A percentile compares a stretch with the other conserved stretches of the same genome.
Conservation (phyloP, 2,888 invertebrate genomes). For the Noctuana brunneofusca region DNA sequence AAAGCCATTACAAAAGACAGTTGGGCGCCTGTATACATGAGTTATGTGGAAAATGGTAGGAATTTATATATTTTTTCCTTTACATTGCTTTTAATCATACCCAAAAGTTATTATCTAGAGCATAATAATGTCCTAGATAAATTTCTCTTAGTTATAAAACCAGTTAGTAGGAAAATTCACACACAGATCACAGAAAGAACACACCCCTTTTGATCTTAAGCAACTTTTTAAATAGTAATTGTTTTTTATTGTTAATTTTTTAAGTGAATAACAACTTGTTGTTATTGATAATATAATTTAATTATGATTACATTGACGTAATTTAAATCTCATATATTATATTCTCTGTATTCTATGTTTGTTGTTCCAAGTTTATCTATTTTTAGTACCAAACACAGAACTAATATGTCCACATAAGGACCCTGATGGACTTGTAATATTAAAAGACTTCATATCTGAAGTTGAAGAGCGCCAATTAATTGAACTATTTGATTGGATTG, state of each 20-base stretch:
- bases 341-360: not conserved
- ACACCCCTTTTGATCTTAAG: too few relatives aligned
- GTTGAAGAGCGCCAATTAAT: constrained; percentile 86
- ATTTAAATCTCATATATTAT: too few relatives aligned
- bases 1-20: constrained; percentile 71
- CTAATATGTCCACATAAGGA: constrained; percentile 58
- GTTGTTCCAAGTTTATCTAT: not conserved
- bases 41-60: constrained; percentile 84
- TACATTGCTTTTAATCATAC: not conserved
- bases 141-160: too few relatives aligned
- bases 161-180: too few relatives aligned
- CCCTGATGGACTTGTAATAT: constrained; percentile 87
- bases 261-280: too few relatives aligned
- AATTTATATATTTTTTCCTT: constrained; percentile 45
- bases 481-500: constrained; percentile 79
- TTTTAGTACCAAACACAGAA: constrained; percentile 65
- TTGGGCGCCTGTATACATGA: constrained; percentile 85
- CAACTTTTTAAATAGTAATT: too few relatives aligned
- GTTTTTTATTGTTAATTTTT: too few relatives aligned
- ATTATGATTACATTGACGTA: too few relatives aligned
- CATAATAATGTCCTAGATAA: too few relatives aligned
- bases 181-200: too few relatives aligned
- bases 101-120: too few relatives aligned
- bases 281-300: too few relatives aligned
- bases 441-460: constrained; percentile 87